phyloP scores from a whole-genome alignment of 2,113 vertebrate species.

The Cephalopterus ornatus region DNA sequence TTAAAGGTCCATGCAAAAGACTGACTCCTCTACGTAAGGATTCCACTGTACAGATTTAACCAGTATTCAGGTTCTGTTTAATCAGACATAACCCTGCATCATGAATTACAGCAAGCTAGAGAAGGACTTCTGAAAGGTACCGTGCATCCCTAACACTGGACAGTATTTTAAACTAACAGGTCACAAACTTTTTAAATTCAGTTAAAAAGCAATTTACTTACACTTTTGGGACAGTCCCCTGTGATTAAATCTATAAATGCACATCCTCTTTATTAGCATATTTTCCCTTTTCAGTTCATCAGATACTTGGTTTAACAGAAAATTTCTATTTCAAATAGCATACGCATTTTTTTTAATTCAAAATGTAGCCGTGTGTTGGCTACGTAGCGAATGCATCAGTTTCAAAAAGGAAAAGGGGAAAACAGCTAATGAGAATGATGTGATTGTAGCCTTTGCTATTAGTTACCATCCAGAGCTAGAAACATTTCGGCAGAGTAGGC shows the following conservation, averaged over 20 bases:
- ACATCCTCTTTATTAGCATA: background rate
- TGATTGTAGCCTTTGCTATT: background rate
- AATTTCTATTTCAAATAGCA: background rate
- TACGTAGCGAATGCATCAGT: background rate
- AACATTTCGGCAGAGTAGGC: conserved; percentile 20
- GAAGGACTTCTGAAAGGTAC: background rate
- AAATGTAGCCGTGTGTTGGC: background rate
- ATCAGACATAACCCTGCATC: conserved; percentile 43
- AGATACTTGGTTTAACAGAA: background rate
- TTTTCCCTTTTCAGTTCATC: background rate
- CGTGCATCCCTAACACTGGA: background rate
- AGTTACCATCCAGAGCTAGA: background rate
- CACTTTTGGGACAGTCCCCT: background rate
- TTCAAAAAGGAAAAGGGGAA: background rate
- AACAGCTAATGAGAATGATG: background rate
- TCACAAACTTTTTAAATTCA: background rate
- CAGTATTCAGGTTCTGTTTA: background rate
- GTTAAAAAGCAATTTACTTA: conserved; percentile 1
- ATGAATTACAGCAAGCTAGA: conserved; percentile 39
- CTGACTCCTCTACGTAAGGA: background rate
- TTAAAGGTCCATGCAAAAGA: background rate
- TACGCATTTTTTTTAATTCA: background rate
- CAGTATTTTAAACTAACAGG: background rate
- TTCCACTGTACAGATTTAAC: background rate
- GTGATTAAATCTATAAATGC: background rate